phyloP scores from a whole-genome alignment of 2,888 invertebrate genomes.

The Troides helena region DNA sequence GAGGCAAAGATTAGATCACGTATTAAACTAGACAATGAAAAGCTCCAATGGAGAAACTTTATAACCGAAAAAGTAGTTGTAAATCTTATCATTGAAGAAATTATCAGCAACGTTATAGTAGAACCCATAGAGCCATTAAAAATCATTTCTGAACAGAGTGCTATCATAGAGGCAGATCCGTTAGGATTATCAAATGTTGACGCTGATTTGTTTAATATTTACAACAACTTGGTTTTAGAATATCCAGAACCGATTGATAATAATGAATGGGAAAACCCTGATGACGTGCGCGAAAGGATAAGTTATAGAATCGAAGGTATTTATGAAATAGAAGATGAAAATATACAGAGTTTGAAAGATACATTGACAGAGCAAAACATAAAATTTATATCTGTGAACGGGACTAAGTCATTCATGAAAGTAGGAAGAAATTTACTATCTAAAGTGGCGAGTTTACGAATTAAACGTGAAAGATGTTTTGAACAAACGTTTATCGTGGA shows the following conservation, averaged over 20 bases:
- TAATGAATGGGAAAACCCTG: constrained; percentile 71
- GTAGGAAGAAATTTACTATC: constrained; percentile 49
- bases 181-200: constrained; percentile 54
- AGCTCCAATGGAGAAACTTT: constrained; percentile 51
- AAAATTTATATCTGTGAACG: constrained; percentile 64
- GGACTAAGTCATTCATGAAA: constrained; percentile 55
- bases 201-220: constrained; percentile 54
- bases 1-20: constrained; percentile 55
- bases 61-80: constrained; percentile 54
- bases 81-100: constrained; percentile 56
- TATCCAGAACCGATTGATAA: constrained; percentile 73
- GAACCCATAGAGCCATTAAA: constrained; percentile 35
- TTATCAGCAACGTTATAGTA: constrained; percentile 45
- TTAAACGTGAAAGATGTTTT: constrained; percentile 73
- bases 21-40: constrained; percentile 45
- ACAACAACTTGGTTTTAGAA: constrained; percentile 61
- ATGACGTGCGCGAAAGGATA: constrained; percentile 69
- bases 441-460: constrained; percentile 55
- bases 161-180: constrained; percentile 72
- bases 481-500: constrained; percentile 79
- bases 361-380: constrained; percentile 65
- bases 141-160: constrained; percentile 52
- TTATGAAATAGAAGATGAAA: constrained; percentile 68
- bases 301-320: constrained; percentile 64
- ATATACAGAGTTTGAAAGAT: constrained; percentile 61